phyloP scores from a whole-genome alignment of 1,140 invertebrate genomes.

The Zaprionus ornatus region DNA sequence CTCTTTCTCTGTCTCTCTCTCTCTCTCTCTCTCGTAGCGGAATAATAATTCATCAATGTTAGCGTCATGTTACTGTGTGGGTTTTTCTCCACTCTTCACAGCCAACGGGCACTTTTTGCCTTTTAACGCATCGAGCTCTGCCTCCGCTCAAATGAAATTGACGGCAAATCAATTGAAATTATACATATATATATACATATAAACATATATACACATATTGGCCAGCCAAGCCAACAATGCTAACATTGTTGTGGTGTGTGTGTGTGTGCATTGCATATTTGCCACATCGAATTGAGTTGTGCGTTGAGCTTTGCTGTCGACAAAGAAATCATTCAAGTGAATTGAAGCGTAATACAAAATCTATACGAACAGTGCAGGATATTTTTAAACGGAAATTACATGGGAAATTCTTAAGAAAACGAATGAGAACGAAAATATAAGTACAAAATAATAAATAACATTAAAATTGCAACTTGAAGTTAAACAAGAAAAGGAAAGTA shows the following conservation, averaged over 20 bases:
- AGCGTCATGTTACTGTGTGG: slow-evolving; percentile 42
- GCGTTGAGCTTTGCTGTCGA: slow-evolving; percentile 41
- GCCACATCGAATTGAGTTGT: slow-evolving; percentile 57
- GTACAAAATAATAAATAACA: background rate
- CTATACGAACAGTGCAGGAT: slow-evolving; percentile 16
- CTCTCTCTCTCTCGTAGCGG: background rate
- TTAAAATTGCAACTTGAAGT: too few species aligned
- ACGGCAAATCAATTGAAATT: slow-evolving; percentile 81
- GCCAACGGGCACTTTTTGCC: slow-evolving; percentile 37
- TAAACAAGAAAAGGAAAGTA: too few species aligned
- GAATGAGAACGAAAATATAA: background rate
- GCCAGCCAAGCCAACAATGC: slow-evolving; percentile 14
- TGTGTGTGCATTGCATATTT: slow-evolving; percentile 45
- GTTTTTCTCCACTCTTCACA: slow-evolving; percentile 21
- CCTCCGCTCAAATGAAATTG: slow-evolving; percentile 69
- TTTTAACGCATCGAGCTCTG: slow-evolving; percentile 35
- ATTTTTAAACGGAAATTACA: background rate
- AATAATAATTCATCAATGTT: slow-evolving; percentile 77
- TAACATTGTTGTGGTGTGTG: slow-evolving; percentile 25
- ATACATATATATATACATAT: slow-evolving; percentile 21
- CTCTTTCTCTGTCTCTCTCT: background rate
- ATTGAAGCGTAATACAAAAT: slow-evolving; percentile 47
- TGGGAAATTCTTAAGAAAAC: background rate
- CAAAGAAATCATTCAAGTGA: slow-evolving; percentile 72
- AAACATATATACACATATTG: slow-evolving; percentile 26